These are phyloP conservation scores for Drosophila birchii DNA, from an alignment of 2,888 invertebrate genomes.

Conservation along the genomic window DNA sequence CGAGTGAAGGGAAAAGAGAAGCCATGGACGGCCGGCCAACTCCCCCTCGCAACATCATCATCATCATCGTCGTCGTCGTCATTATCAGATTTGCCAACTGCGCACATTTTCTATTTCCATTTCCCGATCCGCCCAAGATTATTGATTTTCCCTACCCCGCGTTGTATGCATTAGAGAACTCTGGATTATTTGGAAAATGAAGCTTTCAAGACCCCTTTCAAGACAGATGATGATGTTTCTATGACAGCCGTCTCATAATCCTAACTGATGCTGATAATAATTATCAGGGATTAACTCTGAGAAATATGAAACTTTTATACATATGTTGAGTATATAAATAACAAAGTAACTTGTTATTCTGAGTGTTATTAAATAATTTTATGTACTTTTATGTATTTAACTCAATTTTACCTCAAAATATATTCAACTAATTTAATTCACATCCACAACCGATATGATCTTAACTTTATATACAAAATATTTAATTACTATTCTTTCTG, in stretches of 20 bases:
- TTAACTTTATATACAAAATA: neutral
- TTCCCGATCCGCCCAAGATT: constrained; percentile 67
- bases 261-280: constrained; percentile 11
- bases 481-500: neutral
- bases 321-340: neutral
- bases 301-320: constrained; percentile 1
- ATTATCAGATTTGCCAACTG: constrained; percentile 55
- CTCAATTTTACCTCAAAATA: neutral
- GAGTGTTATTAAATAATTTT: too few relatives aligned
- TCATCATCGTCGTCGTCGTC: neutral
- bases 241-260: constrained; percentile 3
- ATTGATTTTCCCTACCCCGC: constrained; percentile 59
- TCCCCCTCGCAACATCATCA: constrained; percentile 28
- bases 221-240: constrained; percentile 11
- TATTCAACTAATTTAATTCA: neutral
- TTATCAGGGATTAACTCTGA: constrained; percentile 1
- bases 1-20: constrained; percentile 49
- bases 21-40: constrained; percentile 17
- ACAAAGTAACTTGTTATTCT: neutral
- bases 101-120: constrained; percentile 64
- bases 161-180: constrained; percentile 18
- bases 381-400: neutral
- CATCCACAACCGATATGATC: neutral
- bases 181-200: constrained; percentile 2
- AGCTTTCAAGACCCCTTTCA: constrained; percentile 19